Conservation (phyloP, 2,888 invertebrate genomes). For the Tachina lurida region DNA sequence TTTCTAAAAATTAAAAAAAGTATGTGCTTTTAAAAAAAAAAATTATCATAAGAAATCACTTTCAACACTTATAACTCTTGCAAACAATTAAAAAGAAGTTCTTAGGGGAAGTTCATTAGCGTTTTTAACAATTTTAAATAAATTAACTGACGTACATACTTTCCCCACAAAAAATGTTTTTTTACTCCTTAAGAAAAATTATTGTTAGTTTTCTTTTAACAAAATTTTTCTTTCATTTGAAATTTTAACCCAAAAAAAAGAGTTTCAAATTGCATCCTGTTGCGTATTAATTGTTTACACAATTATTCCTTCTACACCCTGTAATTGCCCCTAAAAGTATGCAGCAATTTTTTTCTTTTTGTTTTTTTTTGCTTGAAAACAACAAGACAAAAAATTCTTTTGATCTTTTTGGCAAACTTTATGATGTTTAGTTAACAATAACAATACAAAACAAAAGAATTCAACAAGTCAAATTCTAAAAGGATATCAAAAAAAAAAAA, state of each 20-base stretch:
- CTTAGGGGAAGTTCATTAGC: background rate
- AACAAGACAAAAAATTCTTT: slow-evolving; percentile 21
- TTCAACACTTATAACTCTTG: background rate
- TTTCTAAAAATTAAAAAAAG: background rate
- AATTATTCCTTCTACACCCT: background rate
- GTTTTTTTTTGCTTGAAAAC: background rate
- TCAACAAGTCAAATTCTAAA: slow-evolving; percentile 42
- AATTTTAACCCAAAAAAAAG: slow-evolving; percentile 4
- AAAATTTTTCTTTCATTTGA: slow-evolving; percentile 5
- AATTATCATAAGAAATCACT: background rate
- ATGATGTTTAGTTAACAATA: slow-evolving; percentile 25
- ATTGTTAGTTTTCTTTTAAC: background rate
- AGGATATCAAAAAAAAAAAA: background rate
- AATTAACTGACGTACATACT: background rate
- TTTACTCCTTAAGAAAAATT: too few species aligned
- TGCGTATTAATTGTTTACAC: slow-evolving; percentile 58
- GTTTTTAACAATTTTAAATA: background rate
- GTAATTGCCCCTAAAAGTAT: slow-evolving; percentile 44
- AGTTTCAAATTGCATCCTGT: slow-evolving; percentile 62
- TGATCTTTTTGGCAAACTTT: slow-evolving; percentile 45
- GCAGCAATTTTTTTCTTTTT: slow-evolving; percentile 6
- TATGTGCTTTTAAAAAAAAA: too few species aligned
- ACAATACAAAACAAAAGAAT: slow-evolving; percentile 16
- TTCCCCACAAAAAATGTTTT: background rate
- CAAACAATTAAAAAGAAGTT: background rate